Base-by-base conservation (phyloP, 2,888 invertebrate species). In the Ochlodes sylvanus region DNA sequence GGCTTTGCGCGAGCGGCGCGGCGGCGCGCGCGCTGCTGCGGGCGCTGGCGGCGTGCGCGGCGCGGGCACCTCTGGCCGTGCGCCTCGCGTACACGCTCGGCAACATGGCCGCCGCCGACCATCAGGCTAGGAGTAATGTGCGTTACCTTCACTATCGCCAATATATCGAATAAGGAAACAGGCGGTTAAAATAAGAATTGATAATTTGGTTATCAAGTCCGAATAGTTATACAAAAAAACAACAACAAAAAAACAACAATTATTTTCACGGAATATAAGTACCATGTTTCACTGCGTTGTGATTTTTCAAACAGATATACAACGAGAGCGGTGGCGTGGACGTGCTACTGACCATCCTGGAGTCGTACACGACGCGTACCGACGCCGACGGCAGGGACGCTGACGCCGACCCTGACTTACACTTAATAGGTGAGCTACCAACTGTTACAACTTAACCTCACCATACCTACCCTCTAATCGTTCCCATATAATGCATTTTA, bases 81-180 rank as follows among this genome's bases (percentile, higher is more conserved):
- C 94, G 98, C 2, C 92, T 98, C 63, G 96, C 97, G 1, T 98
- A 97, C 85, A 96, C 97, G 71, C 92, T 98, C 54, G 98, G 98
- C 21, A 98, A 98, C 84, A 95, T 98, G 87, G 96, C 97, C 79
- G 97, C 97, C 19, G 96, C 95, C 75, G 95, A 95, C 77, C 96
- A 97, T 70, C 93, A 94, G 52, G 96, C 97, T 0, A 89, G 97
- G 70, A 88, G 85, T 7, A 80, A 87, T 66, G 92, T 90, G n/a
- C 75, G 82, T 58, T 7, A n/a, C 38, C 9, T 12, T 38, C 3
- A 10, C 1, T 38, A 3, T 38, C 10, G 38, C 38, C 2, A 38
- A 12, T 38, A 2, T 38, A 10, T 38, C 34, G 7, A 34, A 34
- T 7, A 9, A 9, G 7, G 34, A 9, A 34, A 34, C 9, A 4